Evolutionary conservation across 2,888 invertebrate species (phyloP).

Genomic region (Junonia oenone): DNA sequence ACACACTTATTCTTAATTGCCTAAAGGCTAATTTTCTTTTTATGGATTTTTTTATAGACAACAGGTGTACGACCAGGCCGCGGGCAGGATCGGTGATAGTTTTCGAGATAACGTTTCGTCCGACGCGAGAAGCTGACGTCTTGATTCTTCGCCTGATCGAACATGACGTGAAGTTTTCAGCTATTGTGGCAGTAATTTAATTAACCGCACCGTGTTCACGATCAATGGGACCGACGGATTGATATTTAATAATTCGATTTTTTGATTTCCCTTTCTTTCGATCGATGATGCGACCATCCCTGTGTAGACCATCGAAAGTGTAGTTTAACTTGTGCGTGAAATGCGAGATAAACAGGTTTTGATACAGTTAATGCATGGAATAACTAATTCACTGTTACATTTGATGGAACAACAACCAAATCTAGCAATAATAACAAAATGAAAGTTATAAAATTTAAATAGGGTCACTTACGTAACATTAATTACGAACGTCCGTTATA

Average conservation of each 20-base stretch:
- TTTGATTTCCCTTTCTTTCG: not conserved
- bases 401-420: too few species aligned
- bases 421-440: not conserved
- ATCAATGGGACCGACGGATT: constrained; percentile 2
- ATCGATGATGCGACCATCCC: not conserved
- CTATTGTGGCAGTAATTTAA: constrained; percentile 50
- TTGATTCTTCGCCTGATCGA: constrained; percentile 47
- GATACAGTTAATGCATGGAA: too few species aligned
- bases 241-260: constrained; percentile 1
- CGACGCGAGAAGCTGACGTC: constrained; percentile 50
- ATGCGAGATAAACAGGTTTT: too few species aligned
- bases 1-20: not conserved
- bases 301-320: not conserved
- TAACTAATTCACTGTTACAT: not conserved
- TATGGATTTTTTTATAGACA: constrained; percentile 11
- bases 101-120: constrained; percentile 39
- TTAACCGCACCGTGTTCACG: constrained; percentile 37
- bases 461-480: not conserved
- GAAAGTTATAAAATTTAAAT: not conserved
- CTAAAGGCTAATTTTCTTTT: constrained; percentile 17
- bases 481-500: not conserved
- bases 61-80: constrained; percentile 32
- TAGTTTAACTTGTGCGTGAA: not conserved
- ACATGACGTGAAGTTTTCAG: constrained; percentile 36
- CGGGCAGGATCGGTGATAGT: constrained; percentile 40